Base-by-base conservation (phyloP, 2,797 vertebrate species). In the Enteromius mattozi region DNA sequence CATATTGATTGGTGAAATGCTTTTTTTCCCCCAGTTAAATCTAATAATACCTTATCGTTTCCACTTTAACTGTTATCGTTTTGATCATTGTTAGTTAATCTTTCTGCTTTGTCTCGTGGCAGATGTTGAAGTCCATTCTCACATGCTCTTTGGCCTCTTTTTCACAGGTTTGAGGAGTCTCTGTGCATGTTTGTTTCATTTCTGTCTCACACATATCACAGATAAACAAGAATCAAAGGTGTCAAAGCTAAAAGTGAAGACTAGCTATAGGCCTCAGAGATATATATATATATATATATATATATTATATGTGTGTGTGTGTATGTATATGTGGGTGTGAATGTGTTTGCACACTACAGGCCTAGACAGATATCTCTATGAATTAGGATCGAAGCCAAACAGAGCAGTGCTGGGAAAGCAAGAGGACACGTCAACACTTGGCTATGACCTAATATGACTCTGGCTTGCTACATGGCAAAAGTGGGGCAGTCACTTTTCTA, bases 361-460 rank as follows among this genome's bases (percentile, higher is more conserved):
- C 86, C 87, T 84, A 86, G 85, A 88, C 88, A 87, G 69, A 88
- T 86, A 89, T 88, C 82, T 88, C 80, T 79, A 87, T 80, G 83
- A 87, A 87, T 86, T 78, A 89, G 82, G 71, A 71, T 63, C 2
- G 4, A 74, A 86, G 88, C 82, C 84, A 87, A 81, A 70, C 86
- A 54, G 83, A 76, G 51, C 82, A 66, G 82, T 19, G 72, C 71
- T 88, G 87, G 80, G 86, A 81, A 85, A 65, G 68, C 86, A 84
- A 61, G 80, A 80, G 83, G 85, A 87, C 88, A 87, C 85, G 78
- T 85, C 88, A 85, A 82, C 84, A 69, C 82, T 89, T 86, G 80
- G 81, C 80, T 69, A 74, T 89, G 87, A 86, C 89, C 90, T 88
- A 82, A 88, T 87, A 80, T 88, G 87, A 90, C 90, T 87, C 63